Conservation (phyloP, 2,113 vertebrate genomes). For the Esox niger region DNA sequence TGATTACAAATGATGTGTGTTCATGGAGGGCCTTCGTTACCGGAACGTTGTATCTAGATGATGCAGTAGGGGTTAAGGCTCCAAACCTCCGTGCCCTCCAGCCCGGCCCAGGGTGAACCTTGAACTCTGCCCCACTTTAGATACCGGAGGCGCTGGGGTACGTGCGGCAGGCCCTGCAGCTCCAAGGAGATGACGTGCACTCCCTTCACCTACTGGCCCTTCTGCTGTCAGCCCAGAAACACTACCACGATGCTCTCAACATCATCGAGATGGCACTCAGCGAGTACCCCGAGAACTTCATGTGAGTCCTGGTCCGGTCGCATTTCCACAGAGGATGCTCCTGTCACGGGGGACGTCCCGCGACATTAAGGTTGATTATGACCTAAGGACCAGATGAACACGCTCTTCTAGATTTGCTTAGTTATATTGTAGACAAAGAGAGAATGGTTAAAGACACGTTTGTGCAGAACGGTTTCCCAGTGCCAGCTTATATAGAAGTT, state of each 20-base stretch:
- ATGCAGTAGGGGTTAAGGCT: no score
- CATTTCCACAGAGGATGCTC: no score
- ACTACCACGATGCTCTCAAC: slow-evolving; percentile 94
- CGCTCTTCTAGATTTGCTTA: not conserved
- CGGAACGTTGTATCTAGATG: no score
- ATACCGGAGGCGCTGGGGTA: slow-evolving; percentile 97
- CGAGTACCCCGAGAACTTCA: slow-evolving; percentile 97
- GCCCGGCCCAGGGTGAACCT: not conserved
- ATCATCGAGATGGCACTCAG: slow-evolving; percentile 98
- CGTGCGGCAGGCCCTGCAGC: slow-evolving; percentile 93
- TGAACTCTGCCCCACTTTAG: slow-evolving; percentile 60
- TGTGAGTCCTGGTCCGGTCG: slow-evolving; percentile 71
- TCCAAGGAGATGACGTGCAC: slow-evolving; percentile 95
- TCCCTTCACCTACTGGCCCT: slow-evolving; percentile 95
- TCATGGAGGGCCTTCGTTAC: no score
- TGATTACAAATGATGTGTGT: no score
- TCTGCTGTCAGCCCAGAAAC: slow-evolving; percentile 94
- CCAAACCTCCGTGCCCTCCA: not conserved
- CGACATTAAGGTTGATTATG: no score
- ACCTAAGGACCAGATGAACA: not conserved
- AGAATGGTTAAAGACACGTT: no score
- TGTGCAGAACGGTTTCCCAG: no score
- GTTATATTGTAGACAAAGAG: not conserved
- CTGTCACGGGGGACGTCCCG: no score
- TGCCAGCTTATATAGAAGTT: no score